Conservation (phyloP, 2,888 invertebrate species). For the Pristionchus fissidentatus region DNA sequence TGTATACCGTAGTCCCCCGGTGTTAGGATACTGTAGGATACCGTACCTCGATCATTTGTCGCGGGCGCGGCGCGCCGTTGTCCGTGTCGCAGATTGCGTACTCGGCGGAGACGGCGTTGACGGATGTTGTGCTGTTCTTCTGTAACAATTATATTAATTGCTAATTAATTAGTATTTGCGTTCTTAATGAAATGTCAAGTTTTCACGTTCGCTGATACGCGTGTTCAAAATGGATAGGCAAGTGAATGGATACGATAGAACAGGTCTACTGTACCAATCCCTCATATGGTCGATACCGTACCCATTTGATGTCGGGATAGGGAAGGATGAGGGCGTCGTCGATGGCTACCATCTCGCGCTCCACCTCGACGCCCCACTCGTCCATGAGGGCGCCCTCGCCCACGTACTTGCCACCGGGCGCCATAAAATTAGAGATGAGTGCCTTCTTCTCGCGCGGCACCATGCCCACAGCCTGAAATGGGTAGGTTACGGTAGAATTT, state of each 20-base stretch:
- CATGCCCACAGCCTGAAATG: no score
- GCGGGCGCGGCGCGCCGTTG: neutral
- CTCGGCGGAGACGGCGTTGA: neutral
- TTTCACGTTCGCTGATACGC: no score
- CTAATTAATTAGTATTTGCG: no score
- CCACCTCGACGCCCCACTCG: neutral
- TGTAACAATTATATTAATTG: neutral
- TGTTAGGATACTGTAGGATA: no score
- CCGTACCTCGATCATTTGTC: neutral
- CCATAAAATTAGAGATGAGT: neutral
- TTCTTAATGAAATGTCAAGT: no score
- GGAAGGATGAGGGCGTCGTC: neutral
- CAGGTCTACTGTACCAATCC: no score
- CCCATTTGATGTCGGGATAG: slow-evolving; percentile 9
- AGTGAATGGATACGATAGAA: no score
- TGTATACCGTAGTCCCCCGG: no score
- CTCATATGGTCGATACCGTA: neutral
- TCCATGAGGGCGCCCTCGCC: neutral
- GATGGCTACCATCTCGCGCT: slow-evolving; percentile 19
- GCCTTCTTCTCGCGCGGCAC: neutral
- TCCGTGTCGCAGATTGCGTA: neutral
- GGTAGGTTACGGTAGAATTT: no score
- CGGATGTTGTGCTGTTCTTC: neutral
- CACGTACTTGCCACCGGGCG: neutral
- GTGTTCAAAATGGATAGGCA: no score